Base-by-base conservation (phyloP, 1,140 invertebrate species). In the Drosophila nikananu region DNA sequence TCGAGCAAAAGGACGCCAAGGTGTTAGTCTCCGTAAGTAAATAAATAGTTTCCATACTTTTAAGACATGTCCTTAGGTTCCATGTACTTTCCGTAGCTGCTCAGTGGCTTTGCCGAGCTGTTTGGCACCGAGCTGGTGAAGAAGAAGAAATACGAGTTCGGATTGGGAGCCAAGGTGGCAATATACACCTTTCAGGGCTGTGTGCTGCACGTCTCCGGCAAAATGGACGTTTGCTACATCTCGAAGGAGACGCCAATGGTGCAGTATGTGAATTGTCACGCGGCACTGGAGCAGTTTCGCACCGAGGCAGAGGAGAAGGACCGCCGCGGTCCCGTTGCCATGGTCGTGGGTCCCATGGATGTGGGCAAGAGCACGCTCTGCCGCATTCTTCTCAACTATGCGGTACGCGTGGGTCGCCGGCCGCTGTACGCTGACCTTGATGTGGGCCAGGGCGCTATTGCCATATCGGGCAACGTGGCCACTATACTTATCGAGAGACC, bases 131-230 rank as follows among this genome's bases (percentile, higher is more conserved):
- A 99, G 94, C 92, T 99, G 63, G 97, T 99, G 0, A 97, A 97
- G 93, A 97, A 97, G 25, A 99, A 98, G 93, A 95, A 96, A 19
- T 99, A 99, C 93, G 96, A 96, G 76, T 99, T 99, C 92, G 95
- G 95, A 25, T 94, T 96, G 8, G 98, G 98, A 4, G 97, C 98
- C 1, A 99, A 99, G 94, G 96, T 99, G 17, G 99, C 99, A 0
- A 96, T 99, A 2, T 99, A 97, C 87, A 99, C 99, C 10, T 99
- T 97, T 95, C 97, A 99, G 92, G 98, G 98, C 3, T 99, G 98
- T 92, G 96, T 95, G 1, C 92, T 99, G 42, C 96, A 98, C 93
- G 87, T 98, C 15, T 94, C 94, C 73, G 98, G 98, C 2, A 97
- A 96, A 92, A 97, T 97, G 21, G 98, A 99, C 94, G 97, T 98